Base-by-base conservation (phyloP, 1,140 invertebrate species). In the Diploscapter pachys region DNA sequence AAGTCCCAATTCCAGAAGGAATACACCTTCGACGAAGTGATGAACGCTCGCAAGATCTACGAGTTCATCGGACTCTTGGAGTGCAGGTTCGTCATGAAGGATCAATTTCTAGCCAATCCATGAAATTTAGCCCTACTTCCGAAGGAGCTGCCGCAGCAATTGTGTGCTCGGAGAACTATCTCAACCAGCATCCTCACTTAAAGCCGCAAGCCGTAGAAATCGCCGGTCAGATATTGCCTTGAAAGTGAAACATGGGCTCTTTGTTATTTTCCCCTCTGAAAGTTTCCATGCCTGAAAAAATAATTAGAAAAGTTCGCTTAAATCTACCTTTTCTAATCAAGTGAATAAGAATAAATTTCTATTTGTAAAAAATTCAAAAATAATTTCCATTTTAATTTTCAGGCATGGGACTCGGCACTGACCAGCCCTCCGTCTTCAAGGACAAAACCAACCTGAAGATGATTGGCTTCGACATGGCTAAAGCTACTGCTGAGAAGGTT, bases 381-480 rank as follows among this genome's bases (percentile, higher is more conserved):
- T 64, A 9, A 13, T 48, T 64, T 8, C 8, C 51, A 48, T 31
- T 2, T 64, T 0, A 31, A 31, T 31, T 31, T 63, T 63, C 13
- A 59, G 93, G 91, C 6, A 94, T 98, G 91, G 93, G 97, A 88
- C 95, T 98, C 93, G 90, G 91, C 0, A 96, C 95, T 5, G 96
- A 99, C 86, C 88, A 92, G 4, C 89, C 91, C 4, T 91, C 91
- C 2, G 92, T 94, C 0, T 98, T 99, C 81, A 86, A 88, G 13
- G 92, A 93, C 72, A 90, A 91, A 77, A 95, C 92, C 81, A 89
- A 91, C 64, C 94, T 98, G 78, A 96, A 96, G 88, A 88, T 98
- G 91, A 91, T 93, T 74, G 94, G 94, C 1, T 96, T 92, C 87
- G 96, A 99, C 80, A 97, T 99, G 95, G 95, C 94, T 1, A 91